Conservation (phyloP, 1,140 invertebrate species). For the Paraescarpia echinospica region DNA sequence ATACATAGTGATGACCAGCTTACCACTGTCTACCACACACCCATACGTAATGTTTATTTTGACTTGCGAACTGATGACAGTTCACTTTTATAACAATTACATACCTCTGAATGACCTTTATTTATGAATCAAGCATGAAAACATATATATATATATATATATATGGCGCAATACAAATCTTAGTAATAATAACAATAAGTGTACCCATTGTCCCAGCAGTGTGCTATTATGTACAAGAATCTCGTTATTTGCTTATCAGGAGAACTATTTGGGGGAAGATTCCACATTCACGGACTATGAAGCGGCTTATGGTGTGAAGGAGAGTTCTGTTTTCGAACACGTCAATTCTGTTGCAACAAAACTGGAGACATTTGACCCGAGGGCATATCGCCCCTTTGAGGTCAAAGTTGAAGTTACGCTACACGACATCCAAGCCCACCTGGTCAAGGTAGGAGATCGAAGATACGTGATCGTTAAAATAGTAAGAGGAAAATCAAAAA, state of each 20-base stretch:
- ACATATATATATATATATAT: too few relatives aligned
- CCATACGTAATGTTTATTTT: too few relatives aligned
- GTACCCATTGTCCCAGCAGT: background rate
- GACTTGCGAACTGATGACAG: too few relatives aligned
- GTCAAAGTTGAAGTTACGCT: conserved; percentile 92
- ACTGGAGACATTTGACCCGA: conserved; percentile 67
- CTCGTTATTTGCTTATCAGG: conserved; percentile 59
- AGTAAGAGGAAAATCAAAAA: too few relatives aligned
- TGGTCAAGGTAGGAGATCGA: conserved; percentile 50
- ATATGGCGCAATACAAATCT: too few relatives aligned
- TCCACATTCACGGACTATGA: conserved; percentile 92
- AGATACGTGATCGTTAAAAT: background rate
- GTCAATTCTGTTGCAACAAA: conserved; percentile 16
- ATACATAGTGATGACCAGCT: too few relatives aligned
- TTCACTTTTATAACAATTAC: too few relatives aligned
- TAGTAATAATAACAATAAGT: background rate
- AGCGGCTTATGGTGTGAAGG: background rate
- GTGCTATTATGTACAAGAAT: background rate
- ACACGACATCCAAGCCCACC: conserved; percentile 91
- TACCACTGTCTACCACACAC: too few relatives aligned
- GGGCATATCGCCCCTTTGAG: conserved; percentile 83
- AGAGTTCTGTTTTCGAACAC: conserved; percentile 22
- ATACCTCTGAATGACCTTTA: too few relatives aligned
- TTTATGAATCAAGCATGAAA: too few relatives aligned
- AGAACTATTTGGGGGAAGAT: conserved; percentile 95